A percentile compares a stretch with the other conserved stretches of the same genome.
Evolutionary conservation across 2,113 vertebrate genomes (phyloP).

Genomic region (Geococcyx californianus): DNA sequence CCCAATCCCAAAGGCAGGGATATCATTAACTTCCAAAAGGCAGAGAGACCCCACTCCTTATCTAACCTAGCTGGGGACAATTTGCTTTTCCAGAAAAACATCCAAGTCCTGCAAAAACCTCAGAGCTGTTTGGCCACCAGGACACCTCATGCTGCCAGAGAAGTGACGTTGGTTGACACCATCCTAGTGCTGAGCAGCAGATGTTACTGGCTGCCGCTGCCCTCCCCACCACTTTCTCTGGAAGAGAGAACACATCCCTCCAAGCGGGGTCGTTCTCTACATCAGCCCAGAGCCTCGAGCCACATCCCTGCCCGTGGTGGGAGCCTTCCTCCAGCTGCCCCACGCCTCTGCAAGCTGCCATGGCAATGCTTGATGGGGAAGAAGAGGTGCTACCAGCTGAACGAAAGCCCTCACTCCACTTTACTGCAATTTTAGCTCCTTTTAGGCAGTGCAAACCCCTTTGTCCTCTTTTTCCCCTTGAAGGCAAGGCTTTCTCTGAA

Average conservation of each 20-base stretch:
- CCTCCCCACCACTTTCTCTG: neutral
- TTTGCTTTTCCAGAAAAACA: neutral
- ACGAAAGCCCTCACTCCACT: neutral
- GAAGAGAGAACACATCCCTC: neutral
- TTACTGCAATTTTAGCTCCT: neutral
- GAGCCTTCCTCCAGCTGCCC: neutral
- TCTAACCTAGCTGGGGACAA: neutral
- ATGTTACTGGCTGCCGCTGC: neutral
- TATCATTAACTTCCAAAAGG: neutral
- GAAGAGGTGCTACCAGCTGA: neutral
- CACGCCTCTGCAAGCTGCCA: rapidly evolving
- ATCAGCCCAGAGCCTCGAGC: neutral
- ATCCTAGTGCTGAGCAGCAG: neutral
- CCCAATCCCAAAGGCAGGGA: neutral
- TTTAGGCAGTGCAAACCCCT: neutral
- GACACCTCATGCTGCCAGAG: neutral
- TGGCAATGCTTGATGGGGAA: rapidly evolving
- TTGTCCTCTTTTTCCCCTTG: rapidly evolving
- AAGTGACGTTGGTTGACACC: neutral
- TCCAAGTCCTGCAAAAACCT: neutral
- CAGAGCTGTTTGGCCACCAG: neutral
- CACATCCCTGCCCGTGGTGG: rapidly evolving
- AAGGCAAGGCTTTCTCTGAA: neutral
- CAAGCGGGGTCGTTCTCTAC: neutral
- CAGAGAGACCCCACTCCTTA: neutral